phyloP scores from a whole-genome alignment of 2,113 vertebrate species.

The Spilogale gracilis region DNA sequence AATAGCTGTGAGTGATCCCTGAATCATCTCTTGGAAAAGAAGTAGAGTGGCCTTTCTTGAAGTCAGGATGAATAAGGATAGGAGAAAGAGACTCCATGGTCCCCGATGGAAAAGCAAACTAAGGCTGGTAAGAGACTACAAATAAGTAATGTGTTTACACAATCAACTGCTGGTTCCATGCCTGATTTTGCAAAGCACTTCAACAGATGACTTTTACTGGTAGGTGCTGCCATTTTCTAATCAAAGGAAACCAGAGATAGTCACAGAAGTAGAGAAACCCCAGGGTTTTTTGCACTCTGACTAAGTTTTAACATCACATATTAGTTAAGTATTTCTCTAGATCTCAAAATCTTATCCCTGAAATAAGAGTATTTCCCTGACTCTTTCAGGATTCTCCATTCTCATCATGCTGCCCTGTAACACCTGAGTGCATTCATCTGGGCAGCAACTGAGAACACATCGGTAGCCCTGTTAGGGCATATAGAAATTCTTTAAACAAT shows the following conservation, averaged over 20 bases:
- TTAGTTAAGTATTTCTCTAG: conserved; percentile 20
- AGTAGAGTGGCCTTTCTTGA: conserved; percentile 62
- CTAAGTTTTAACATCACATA: neutral
- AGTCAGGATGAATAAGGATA: conserved; percentile 54
- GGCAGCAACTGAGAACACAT: neutral
- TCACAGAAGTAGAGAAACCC: neutral
- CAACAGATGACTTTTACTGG: neutral
- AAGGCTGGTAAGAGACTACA: neutral
- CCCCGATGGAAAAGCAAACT: conserved; percentile 50
- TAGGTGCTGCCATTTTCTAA: neutral
- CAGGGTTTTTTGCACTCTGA: neutral
- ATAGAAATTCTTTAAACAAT: neutral
- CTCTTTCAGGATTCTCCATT: neutral
- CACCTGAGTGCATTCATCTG: neutral
- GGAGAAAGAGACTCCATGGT: conserved; percentile 35
- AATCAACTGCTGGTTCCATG: neutral
- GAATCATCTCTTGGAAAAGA: conserved; percentile 66
- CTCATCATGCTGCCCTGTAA: neutral
- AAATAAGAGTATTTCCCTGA: neutral
- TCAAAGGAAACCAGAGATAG: neutral
- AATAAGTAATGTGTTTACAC: neutral
- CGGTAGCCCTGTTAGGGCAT: neutral
- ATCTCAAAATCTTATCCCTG: neutral
- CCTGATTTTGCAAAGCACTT: neutral
- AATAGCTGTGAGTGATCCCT: conserved; percentile 59